Conservation (phyloP, 2,888 invertebrate genomes). For the Smittia sp. region DNA sequence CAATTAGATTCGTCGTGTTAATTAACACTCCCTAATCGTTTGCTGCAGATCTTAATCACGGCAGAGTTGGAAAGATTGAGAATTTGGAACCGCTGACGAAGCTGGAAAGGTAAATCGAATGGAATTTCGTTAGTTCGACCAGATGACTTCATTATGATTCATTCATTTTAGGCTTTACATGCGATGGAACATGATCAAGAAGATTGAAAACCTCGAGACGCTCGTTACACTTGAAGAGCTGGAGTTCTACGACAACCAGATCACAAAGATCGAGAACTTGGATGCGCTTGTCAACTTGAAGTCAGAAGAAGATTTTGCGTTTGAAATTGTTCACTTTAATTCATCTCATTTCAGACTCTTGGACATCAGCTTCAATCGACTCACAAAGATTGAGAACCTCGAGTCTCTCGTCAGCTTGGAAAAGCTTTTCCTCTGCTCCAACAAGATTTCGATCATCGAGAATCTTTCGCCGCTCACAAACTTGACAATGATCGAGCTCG, state of each 20-base stretch:
- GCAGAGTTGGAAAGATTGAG: slow-evolving; percentile 77
- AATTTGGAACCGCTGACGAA: slow-evolving; percentile 74
- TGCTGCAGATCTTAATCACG: slow-evolving; percentile 82
- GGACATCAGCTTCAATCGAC: slow-evolving; percentile 94
- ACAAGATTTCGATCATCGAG: slow-evolving; percentile 83
- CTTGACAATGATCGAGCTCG: slow-evolving; percentile 84
- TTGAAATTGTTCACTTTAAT: too few species aligned
- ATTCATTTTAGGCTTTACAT: slow-evolving; percentile 67
- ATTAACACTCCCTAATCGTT: neutral
- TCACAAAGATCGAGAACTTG: slow-evolving; percentile 87
- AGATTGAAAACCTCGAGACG: slow-evolving; percentile 82
- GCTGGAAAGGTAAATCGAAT: slow-evolving; percentile 60
- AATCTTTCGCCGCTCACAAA: slow-evolving; percentile 78
- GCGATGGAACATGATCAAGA: slow-evolving; percentile 92
- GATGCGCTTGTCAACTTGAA: slow-evolving; percentile 82
- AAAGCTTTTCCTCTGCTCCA: slow-evolving; percentile 85
- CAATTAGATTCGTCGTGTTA: neutral
- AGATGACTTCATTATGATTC: neutral
- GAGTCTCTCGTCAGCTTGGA: slow-evolving; percentile 70
- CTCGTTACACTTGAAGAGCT: slow-evolving; percentile 78
- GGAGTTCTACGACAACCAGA: slow-evolving; percentile 96
- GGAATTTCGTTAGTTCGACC: slow-evolving; percentile 30
- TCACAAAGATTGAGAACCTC: slow-evolving; percentile 81
- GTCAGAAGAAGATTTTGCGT: too few species aligned
- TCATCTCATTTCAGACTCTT: slow-evolving; percentile 65